Evolutionary conservation across 2,113 vertebrate species (phyloP).

Genomic region (Pogonocichla stellata): DNA sequence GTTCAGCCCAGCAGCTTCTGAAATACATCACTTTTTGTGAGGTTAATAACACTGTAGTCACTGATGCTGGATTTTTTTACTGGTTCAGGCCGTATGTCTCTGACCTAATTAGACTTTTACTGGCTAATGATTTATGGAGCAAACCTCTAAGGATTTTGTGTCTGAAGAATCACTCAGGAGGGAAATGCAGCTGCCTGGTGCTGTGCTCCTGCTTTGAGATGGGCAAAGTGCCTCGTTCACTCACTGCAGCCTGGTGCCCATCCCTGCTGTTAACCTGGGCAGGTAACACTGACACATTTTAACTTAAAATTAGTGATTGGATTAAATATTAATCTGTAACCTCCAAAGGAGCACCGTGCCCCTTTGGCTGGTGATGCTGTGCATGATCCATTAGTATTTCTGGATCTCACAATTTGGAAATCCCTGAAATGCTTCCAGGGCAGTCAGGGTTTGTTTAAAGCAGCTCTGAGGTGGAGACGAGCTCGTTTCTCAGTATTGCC

Average conservation of each 20-base stretch:
- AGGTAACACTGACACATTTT: background rate
- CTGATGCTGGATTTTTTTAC: background rate
- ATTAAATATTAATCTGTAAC: slow-evolving; percentile 6
- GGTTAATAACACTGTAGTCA: background rate
- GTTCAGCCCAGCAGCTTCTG: background rate
- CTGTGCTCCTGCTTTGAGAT: background rate
- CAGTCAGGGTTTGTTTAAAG: background rate
- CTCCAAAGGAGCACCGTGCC: background rate
- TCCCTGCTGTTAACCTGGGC: background rate
- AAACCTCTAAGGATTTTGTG: background rate
- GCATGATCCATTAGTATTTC: background rate
- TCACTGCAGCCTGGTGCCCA: background rate
- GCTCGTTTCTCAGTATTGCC: background rate
- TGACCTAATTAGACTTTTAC: background rate
- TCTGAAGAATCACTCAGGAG: background rate
- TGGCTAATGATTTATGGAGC: background rate
- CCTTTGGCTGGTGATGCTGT: background rate
- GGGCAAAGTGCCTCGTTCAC: accelerated
- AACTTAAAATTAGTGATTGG: background rate
- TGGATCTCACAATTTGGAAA: background rate
- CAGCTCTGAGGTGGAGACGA: background rate
- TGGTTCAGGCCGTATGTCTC: background rate
- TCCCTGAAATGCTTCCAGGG: background rate
- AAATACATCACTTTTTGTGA: background rate
- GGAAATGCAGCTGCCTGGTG: background rate